These are phyloP conservation scores for Catharus ustulatus DNA, from an alignment of 2,797 vertebrate species.

Conservation along the genomic window DNA sequence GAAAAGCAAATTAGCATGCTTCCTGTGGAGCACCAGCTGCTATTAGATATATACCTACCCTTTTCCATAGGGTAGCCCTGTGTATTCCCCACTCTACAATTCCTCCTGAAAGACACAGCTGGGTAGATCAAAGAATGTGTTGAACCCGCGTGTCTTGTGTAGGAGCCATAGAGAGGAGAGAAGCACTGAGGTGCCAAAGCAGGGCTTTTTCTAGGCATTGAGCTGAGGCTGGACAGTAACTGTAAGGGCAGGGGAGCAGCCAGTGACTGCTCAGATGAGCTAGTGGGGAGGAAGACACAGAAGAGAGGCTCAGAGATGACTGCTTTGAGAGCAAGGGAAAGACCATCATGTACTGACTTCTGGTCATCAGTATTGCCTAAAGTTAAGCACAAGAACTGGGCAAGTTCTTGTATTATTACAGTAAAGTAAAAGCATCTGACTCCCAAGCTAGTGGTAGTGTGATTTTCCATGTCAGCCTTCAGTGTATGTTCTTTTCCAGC, in stretches of 20 bases:
- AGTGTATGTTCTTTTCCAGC: background rate
- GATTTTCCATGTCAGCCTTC: background rate
- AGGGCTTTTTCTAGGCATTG: background rate
- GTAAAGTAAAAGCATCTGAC: background rate
- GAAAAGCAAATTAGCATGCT: background rate
- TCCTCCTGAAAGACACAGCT: background rate
- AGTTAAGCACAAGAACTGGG: background rate
- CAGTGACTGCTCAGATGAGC: background rate
- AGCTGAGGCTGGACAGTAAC: background rate
- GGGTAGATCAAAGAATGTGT: background rate
- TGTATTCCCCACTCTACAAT: background rate
- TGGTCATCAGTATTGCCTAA: background rate
- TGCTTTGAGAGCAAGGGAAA: background rate
- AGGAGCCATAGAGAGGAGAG: background rate
- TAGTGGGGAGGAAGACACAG: background rate
- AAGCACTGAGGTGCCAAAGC: background rate
- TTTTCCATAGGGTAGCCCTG: background rate
- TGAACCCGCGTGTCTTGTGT: rapidly evolving
- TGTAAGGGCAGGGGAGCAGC: background rate
- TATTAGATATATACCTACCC: background rate
- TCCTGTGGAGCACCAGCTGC: background rate
- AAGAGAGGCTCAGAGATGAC: background rate
- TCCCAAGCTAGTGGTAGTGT: background rate
- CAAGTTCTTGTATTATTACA: background rate
- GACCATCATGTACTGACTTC: background rate